Evolutionary conservation across 2,888 invertebrate species (phyloP), one percentile per base, ranked within the genome.

Genomic region (Chalcosyrphus nemorum): DNA sequence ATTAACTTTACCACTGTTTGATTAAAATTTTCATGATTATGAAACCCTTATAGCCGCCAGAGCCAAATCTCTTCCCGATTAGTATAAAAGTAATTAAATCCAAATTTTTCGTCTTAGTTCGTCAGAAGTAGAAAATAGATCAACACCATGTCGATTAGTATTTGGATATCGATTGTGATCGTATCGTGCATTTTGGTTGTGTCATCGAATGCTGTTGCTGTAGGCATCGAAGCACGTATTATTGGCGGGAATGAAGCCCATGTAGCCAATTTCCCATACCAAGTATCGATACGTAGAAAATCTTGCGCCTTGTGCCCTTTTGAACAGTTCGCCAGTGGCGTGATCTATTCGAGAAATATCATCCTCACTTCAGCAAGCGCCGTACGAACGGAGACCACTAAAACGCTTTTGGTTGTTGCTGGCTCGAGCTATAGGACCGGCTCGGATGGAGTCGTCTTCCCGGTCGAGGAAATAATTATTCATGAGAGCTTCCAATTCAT

Each of bases 281-380:
- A 92, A 89, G 90, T 92, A 1, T 92, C 92, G 1, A 78, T 93
- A 4, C 63, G 61, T 59, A 71, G 71, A 0, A 71, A 65, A 47
- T 71, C 71, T 6, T 78, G 80, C n/a, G 1, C 32, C 1, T 4
- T 32, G 9, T 80, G 80, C 13, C 43, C 57, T 2, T 72, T 57
- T 13, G 80, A 72, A 41, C 90, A 91, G 74, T 90, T 90, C 75
- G 93, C 92, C 59, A 92, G 92, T 43, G 92, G 92, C 19, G 90
- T 91, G 15, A 88, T 92, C 56, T 89, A 92, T 78, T 86, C 86
- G 9, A 63, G 81, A n/a, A 88, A 87, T 11, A 90, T 87, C 13
- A 87, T 92, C 4, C 70, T 93, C 27, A 92, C 92, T 0, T 92
- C 92, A 6, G 92, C 92, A 71, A 90, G 92, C 80, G 92, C 91